A percentile compares a stretch with the other conserved stretches of the same genome.
Evolutionary conservation across 2,888 invertebrate species (phyloP).

Genomic region (Hecatera dysodea): DNA sequence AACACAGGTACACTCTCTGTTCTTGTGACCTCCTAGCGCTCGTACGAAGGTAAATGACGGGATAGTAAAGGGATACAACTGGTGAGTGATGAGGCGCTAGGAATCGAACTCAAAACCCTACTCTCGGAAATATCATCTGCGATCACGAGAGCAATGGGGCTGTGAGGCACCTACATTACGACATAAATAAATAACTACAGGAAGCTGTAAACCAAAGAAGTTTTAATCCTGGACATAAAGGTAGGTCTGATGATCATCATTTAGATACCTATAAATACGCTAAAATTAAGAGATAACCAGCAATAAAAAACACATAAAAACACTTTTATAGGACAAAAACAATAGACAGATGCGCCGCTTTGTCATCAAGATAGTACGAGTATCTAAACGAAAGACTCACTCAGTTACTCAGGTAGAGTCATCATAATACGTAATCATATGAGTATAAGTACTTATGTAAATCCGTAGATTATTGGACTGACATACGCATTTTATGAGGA

Average conservation of each 20-base stretch:
- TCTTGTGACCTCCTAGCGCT: too few species aligned
- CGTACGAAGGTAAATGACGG: too few species aligned
- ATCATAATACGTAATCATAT: neutral
- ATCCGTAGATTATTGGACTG: neutral
- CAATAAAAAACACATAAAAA: constrained; percentile 19
- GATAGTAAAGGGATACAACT: too few species aligned
- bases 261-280: too few species aligned
- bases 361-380: neutral
- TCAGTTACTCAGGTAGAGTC: too few species aligned
- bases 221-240: neutral
- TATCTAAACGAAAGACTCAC: neutral
- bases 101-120: too few species aligned
- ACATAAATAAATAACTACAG: neutral
- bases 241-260: neutral
- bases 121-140: neutral
- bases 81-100: too few species aligned
- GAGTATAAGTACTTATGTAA: neutral
- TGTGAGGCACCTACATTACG: too few species aligned
- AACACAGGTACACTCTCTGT: too few species aligned
- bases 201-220: neutral
- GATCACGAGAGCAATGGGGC: too few species aligned
- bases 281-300: neutral
- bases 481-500: neutral
- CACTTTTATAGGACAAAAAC: neutral
- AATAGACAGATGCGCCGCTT: constrained; percentile 3